phyloP scores from a whole-genome alignment of 2,888 invertebrate species.

The Oxyteleia sp. region DNA sequence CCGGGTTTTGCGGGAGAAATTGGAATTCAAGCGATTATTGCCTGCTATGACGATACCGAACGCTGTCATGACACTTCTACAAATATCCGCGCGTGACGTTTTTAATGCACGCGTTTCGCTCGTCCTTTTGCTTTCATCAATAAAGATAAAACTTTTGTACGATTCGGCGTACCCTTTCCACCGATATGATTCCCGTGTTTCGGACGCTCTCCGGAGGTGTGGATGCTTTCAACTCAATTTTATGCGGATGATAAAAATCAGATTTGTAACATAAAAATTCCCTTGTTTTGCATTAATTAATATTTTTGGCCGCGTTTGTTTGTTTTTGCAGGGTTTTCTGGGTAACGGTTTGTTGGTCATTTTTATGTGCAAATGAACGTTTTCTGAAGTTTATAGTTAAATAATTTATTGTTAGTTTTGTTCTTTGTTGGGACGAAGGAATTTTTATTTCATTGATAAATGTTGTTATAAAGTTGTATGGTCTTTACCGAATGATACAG shows the following conservation, averaged over 20 bases:
- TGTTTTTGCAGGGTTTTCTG: not conserved
- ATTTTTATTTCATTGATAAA: too few species aligned
- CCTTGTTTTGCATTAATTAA: slow-evolving; percentile 50
- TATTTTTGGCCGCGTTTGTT: slow-evolving; percentile 16
- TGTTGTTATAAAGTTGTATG: too few species aligned
- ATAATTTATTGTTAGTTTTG: slow-evolving; percentile 3
- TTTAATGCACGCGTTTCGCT: slow-evolving; percentile 50
- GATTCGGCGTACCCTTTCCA: slow-evolving; percentile 11
- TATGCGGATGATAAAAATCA: slow-evolving; percentile 57
- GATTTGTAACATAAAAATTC: slow-evolving; percentile 57
- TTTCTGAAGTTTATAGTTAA: slow-evolving; percentile 21
- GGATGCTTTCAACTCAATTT: slow-evolving; percentile 48
- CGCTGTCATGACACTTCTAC: slow-evolving; percentile 65
- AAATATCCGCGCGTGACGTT: slow-evolving; percentile 57
- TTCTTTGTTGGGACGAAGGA: too few species aligned
- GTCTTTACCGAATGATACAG: too few species aligned
- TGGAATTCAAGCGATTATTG: slow-evolving; percentile 68
- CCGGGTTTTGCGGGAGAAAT: slow-evolving; percentile 59
- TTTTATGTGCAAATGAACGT: slow-evolving; percentile 13
- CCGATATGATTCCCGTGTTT: slow-evolving; percentile 4
- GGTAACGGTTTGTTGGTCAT: not conserved
- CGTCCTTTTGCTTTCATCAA: slow-evolving; percentile 61
- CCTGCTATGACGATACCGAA: slow-evolving; percentile 66
- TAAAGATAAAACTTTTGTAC: slow-evolving; percentile 68
- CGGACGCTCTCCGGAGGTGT: slow-evolving; percentile 19